These are phyloP conservation scores for Hipposideros armiger DNA, from an alignment of 2,113 vertebrate species.

Conservation along the genomic window DNA sequence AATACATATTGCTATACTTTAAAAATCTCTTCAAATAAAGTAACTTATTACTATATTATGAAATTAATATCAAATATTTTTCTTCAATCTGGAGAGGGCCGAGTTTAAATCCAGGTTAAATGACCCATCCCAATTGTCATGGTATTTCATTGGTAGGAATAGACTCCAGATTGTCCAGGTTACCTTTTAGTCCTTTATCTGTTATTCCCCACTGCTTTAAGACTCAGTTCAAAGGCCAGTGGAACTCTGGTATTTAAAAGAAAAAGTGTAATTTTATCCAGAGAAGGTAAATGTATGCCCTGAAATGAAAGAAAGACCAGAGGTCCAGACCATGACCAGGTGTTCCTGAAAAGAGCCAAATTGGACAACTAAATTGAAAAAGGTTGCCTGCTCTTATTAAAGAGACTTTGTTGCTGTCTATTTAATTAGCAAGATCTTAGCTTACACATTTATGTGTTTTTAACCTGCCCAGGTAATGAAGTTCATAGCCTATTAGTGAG, in stretches of 20 bases:
- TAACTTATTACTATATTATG: conserved; percentile 26
- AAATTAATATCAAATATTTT: conserved; percentile 52
- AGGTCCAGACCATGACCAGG: conserved; percentile 70
- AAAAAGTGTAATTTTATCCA: conserved; percentile 83
- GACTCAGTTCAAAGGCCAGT: conserved; percentile 81
- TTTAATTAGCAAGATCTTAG: conserved; percentile 74
- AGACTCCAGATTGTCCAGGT: conserved; percentile 76
- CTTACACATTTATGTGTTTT: conserved; percentile 66
- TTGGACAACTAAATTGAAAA: conserved; percentile 81
- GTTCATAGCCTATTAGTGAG: conserved; percentile 60
- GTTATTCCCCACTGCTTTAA: conserved; percentile 80
- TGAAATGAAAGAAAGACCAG: conserved; percentile 77
- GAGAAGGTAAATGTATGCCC: conserved; percentile 76
- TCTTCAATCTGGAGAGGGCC: conserved; percentile 18
- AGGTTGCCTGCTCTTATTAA: conserved; percentile 68
- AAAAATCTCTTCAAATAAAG: conserved; percentile 47
- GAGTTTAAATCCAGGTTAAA: conserved; percentile 63
- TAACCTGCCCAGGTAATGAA: conserved; percentile 55
- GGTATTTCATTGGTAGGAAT: conserved; percentile 64
- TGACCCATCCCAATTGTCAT: conserved; percentile 54
- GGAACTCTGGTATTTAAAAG: conserved; percentile 79
- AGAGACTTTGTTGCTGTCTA: conserved; percentile 68
- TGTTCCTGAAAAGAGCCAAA: conserved; percentile 75
- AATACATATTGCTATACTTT: background rate
- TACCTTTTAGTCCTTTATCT: conserved; percentile 77